These are phyloP conservation scores for Callitettix versicolor DNA, from an alignment of 1,140 invertebrate species.

Conservation along the genomic window DNA sequence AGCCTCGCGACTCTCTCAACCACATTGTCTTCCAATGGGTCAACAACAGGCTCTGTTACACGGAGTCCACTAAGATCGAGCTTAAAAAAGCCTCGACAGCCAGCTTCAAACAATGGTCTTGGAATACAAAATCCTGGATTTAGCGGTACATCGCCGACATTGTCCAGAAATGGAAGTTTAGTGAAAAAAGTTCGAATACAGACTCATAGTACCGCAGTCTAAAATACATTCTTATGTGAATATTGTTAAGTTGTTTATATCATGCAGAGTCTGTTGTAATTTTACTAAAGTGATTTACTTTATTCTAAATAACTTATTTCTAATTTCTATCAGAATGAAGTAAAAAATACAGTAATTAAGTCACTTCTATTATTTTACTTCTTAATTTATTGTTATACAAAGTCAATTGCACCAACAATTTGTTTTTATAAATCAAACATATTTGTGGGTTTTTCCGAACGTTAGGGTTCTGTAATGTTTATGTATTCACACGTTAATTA, in stretches of 20 bases:
- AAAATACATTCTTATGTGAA: not conserved
- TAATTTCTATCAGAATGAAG: no score
- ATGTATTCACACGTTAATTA: slow-evolving; percentile 4
- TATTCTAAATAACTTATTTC: no score
- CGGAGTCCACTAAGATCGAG: slow-evolving; percentile 69
- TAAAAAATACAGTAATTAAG: no score
- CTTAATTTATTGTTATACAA: no score
- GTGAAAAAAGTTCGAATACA: slow-evolving; percentile 81
- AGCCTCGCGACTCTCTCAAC: slow-evolving; percentile 64
- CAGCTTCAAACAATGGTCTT: slow-evolving; percentile 41
- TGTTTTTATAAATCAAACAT: no score
- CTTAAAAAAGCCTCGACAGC: slow-evolving; percentile 63
- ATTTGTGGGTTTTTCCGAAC: no score
- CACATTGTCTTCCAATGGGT: slow-evolving; percentile 48
- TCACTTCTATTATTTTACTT: no score
- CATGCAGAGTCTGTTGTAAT: no score
- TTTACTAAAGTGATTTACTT: no score
- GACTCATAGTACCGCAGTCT: slow-evolving; percentile 73
- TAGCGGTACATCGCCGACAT: slow-evolving; percentile 63
- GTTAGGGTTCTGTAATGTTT: no score
- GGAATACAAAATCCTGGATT: slow-evolving; percentile 81
- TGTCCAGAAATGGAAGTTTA: slow-evolving; percentile 62
- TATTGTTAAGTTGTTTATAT: no score
- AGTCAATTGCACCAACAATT: no score
- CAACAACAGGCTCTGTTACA: slow-evolving; percentile 41